Percentiles rank a stretch among this genome's conserved stretches.
Evolutionary conservation across 1,140 invertebrate species (phyloP).

Genomic region (Drosophila oshimai): DNA sequence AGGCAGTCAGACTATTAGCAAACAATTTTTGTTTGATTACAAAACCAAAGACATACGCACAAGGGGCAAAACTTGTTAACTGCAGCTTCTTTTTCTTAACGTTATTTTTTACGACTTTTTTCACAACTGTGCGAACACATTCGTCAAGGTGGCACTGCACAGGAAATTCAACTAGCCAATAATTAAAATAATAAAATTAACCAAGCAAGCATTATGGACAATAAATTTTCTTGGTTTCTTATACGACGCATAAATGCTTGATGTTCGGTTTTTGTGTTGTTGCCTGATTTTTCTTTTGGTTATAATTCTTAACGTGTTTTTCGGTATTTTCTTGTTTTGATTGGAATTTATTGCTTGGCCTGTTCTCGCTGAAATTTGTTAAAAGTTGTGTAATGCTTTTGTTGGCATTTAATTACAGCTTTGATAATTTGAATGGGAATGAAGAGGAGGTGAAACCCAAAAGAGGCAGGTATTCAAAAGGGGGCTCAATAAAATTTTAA

Average conservation of each 20-base stretch:
- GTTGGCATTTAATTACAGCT: conserved; percentile 33
- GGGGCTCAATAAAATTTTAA: background rate
- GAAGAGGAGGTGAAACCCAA: background rate
- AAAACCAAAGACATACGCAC: conserved; percentile 45
- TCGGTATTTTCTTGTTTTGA: conserved; percentile 33
- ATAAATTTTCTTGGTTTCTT: conserved; percentile 37
- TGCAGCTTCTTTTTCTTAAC: conserved; percentile 33
- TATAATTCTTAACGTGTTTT: conserved; percentile 59
- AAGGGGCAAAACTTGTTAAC: conserved; percentile 54
- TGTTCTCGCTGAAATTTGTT: conserved; percentile 33
- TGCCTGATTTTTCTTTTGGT: conserved; percentile 17
- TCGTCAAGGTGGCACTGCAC: conserved; percentile 47
- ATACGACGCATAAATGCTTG: conserved; percentile 25
- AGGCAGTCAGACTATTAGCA: conserved; percentile 49
- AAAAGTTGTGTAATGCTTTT: conserved; percentile 38
- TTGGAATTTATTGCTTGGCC: conserved; percentile 50
- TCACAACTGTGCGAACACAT: conserved; percentile 23
- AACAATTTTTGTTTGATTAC: conserved; percentile 65
- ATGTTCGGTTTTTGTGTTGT: conserved; percentile 4
- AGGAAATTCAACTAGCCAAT: conserved; percentile 38
- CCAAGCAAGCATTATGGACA: conserved; percentile 49
- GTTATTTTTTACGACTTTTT: conserved; percentile 28
- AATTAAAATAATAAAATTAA: conserved; percentile 74
- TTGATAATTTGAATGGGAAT: conserved; percentile 17
- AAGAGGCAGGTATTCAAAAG: background rate